Base-by-base conservation (phyloP, 1,140 invertebrate genomes). In the Hylaeus volcanicus region DNA sequence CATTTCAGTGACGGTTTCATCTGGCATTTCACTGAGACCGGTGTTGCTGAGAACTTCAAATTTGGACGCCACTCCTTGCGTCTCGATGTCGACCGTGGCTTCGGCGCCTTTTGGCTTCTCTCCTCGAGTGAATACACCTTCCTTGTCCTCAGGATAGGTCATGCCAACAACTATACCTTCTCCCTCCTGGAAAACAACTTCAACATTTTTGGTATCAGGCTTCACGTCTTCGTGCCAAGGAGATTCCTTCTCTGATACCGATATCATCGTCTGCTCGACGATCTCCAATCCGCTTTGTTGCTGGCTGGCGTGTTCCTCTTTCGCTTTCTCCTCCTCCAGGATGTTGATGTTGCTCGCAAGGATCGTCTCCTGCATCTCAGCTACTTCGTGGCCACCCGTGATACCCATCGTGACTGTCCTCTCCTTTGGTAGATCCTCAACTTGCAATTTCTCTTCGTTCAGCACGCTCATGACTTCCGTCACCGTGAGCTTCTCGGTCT, bases 181-280 rank as follows among this genome's bases (percentile, higher is more conserved):
- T 66, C 91, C 92, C 90, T 94, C 93, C 83, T 93, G 90, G 84
- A 94, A 95, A 11, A 75, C 82, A 58, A 94, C 78, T 68, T 88
- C 87, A 9, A 93, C 92, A 56, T 87, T 88, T 85, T 95, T 94
- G 26, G 72, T 77, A 56, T 94, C 93, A 37, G 94, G 94, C 91
- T 93, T 94, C 3, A 93, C 77, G 66, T 93, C 90, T 61, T 86
- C 84, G 26, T 66, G 60, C 63, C 94, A 91, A 68, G 88, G 83
- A 51, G 90, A 92, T 92, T 95, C 95, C 86, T 94, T 95, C 88
- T 95, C 95, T 11, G 93, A 94, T 63, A 88, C 55, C 2, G 91
- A 92, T 68, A 93, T 88, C 90, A 94, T 87, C 14, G 88, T 91
- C 89, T 94, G 93, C 84, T 93, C 88, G 2, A 91, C 93, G 71